Evolutionary conservation across 2,888 invertebrate species (phyloP).

Genomic region (Subacronicta megacephala): DNA sequence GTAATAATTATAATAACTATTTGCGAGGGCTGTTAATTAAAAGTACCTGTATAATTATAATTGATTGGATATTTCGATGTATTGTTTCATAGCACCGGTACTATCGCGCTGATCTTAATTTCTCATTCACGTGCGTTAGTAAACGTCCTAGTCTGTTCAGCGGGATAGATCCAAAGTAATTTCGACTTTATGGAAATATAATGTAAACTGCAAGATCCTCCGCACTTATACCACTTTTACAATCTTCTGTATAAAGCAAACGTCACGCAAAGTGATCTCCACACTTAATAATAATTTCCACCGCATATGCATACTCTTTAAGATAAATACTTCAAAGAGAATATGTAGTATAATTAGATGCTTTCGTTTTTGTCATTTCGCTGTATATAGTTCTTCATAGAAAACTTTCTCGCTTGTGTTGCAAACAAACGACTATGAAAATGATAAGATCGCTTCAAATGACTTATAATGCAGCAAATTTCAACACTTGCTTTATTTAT

Average conservation of each 20-base stretch:
- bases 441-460: slow-evolving; percentile 40
- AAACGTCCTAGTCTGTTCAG: slow-evolving; percentile 16
- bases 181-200: slow-evolving; percentile 38
- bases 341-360: slow-evolving; percentile 68
- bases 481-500: slow-evolving; percentile 1
- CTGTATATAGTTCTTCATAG: slow-evolving; percentile 51
- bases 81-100: slow-evolving; percentile 40
- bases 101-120: slow-evolving; percentile 57
- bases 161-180: slow-evolving; percentile 32
- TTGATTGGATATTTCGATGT: slow-evolving; percentile 43
- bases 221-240: slow-evolving; percentile 45
- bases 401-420: slow-evolving; percentile 47
- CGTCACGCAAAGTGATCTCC: slow-evolving; percentile 60
- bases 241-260: slow-evolving; percentile 44
- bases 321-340: slow-evolving; percentile 66
- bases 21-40: slow-evolving; percentile 29
- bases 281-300: slow-evolving; percentile 53
- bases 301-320: slow-evolving; percentile 62
- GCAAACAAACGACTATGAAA: slow-evolving; percentile 28
- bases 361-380: slow-evolving; percentile 69
- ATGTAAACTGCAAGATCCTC: slow-evolving; percentile 32
- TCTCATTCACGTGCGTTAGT: slow-evolving; percentile 45
- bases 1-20: slow-evolving; percentile 15
- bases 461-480: slow-evolving; percentile 19
- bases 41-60: slow-evolving; percentile 29